Conservation (phyloP, 2,113 vertebrate species). For the Capricornis sumatraensis region DNA sequence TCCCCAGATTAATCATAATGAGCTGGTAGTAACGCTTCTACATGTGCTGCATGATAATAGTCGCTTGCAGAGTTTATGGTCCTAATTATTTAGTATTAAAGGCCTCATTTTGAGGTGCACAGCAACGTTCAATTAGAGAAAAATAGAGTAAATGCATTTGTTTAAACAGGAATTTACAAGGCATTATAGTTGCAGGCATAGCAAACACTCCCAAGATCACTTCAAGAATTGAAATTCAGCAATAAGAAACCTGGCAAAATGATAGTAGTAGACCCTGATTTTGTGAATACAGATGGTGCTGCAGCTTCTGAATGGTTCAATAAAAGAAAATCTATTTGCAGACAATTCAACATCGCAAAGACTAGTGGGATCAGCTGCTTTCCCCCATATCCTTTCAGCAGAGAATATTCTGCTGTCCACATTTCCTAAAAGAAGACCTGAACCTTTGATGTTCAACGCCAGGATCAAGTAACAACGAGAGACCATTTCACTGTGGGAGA, state of each 20-base stretch:
- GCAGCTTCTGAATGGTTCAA: conserved; percentile 61
- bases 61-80: not conserved
- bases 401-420: not conserved
- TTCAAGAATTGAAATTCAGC: not conserved
- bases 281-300: conserved; percentile 45
- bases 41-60: not conserved
- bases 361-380: not conserved
- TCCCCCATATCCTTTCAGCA: not conserved
- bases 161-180: not conserved
- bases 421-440: conserved; percentile 16
- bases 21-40: not conserved
- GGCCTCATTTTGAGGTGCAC: not conserved
- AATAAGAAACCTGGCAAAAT: not conserved
- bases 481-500: not conserved
- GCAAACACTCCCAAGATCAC: not conserved
- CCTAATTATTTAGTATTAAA: conserved; percentile 46
- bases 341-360: conserved; percentile 64
- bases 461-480: conserved; percentile 28
- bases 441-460: not conserved
- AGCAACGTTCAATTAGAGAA: conserved; percentile 3
- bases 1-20: conserved; percentile 47
- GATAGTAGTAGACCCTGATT: conserved; percentile 15
- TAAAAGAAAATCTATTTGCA: conserved; percentile 51
- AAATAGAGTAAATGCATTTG: not conserved
- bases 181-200: not conserved